Evolutionary conservation across 1,140 invertebrate genomes (phyloP).

Genomic region (Micrasema longulum): DNA sequence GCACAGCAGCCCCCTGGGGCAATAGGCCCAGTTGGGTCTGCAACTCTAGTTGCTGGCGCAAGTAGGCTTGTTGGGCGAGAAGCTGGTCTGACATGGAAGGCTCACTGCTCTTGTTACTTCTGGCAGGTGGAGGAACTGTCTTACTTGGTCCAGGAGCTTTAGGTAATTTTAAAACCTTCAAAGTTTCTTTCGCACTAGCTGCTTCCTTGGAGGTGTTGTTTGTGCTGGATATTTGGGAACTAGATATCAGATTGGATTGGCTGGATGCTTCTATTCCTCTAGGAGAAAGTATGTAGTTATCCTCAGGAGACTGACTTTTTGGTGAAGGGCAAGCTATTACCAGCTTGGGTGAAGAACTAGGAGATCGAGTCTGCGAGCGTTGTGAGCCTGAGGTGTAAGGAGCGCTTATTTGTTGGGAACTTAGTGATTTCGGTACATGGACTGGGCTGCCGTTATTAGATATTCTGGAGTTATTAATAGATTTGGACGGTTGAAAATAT

Average conservation of each 20-base stretch:
- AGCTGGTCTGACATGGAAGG: slow-evolving; percentile 53
- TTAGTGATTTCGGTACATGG: slow-evolving; percentile 20
- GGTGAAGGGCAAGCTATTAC: slow-evolving; percentile 60
- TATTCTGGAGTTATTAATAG: not conserved
- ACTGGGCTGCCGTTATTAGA: slow-evolving; percentile 35
- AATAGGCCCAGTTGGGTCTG: slow-evolving; percentile 46
- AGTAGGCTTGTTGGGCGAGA: slow-evolving; percentile 40
- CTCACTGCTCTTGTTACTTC: slow-evolving; percentile 54
- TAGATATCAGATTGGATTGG: slow-evolving; percentile 63
- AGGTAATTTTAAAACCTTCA: slow-evolving; percentile 59
- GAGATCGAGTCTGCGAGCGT: slow-evolving; percentile 64
- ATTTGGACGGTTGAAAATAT: slow-evolving; percentile 46
- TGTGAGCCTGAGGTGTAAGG: slow-evolving; percentile 60
- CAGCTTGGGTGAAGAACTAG: slow-evolving; percentile 67
- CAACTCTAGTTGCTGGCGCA: slow-evolving; percentile 51
- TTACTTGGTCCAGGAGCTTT: slow-evolving; percentile 53
- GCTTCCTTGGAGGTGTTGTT: slow-evolving; percentile 55
- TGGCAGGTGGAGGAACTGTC: slow-evolving; percentile 43
- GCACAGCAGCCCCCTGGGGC: slow-evolving; percentile 46
- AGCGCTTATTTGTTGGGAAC: slow-evolving; percentile 48
- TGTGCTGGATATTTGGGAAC: slow-evolving; percentile 62
- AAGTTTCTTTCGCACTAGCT: slow-evolving; percentile 59
- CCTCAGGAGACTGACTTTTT: slow-evolving; percentile 57
- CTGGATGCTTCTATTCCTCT: slow-evolving; percentile 57
- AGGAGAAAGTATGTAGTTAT: slow-evolving; percentile 60